These are phyloP conservation scores for Morpho helenor DNA, from an alignment of 2,888 invertebrate genomes.

Conservation along the genomic window DNA sequence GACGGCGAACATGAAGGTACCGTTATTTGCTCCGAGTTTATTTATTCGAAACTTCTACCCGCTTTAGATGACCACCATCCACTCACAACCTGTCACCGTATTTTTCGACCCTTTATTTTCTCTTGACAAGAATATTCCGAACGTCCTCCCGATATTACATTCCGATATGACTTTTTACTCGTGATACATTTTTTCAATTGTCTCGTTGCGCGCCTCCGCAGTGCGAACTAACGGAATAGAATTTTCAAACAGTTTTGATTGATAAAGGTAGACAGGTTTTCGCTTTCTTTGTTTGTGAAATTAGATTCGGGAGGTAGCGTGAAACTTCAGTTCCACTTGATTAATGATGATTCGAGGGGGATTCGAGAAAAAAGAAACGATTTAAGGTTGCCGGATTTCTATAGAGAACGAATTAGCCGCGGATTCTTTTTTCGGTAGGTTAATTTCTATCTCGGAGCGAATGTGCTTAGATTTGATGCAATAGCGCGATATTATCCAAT, in stretches of 20 bases:
- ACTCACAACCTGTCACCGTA: conserved; percentile 73
- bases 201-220: conserved; percentile 60
- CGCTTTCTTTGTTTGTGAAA: conserved; percentile 76
- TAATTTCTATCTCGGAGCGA: conserved; percentile 45
- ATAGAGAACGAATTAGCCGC: conserved; percentile 44
- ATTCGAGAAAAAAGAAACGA: conserved; percentile 56
- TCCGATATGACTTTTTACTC: conserved; percentile 76
- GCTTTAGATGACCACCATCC: conserved; percentile 70
- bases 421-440: conserved; percentile 29
- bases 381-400: conserved; percentile 55
- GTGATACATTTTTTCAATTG: conserved; percentile 77
- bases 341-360: conserved; percentile 67
- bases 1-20: conserved; percentile 53
- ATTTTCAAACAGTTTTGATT: conserved; percentile 78
- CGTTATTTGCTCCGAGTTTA: conserved; percentile 66
- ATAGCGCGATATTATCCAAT: conserved; percentile 68
- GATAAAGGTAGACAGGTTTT: conserved; percentile 77
- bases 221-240: conserved; percentile 73
- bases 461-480: conserved; percentile 63
- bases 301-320: conserved; percentile 71
- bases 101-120: conserved; percentile 76
- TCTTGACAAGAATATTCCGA: conserved; percentile 75
- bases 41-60: conserved; percentile 70
- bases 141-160: conserved; percentile 73
- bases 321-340: conserved; percentile 72